Percentiles rank a stretch among this genome's conserved stretches.
Conservation (phyloP, 2,888 invertebrate genomes). For the Boloria selene region DNA sequence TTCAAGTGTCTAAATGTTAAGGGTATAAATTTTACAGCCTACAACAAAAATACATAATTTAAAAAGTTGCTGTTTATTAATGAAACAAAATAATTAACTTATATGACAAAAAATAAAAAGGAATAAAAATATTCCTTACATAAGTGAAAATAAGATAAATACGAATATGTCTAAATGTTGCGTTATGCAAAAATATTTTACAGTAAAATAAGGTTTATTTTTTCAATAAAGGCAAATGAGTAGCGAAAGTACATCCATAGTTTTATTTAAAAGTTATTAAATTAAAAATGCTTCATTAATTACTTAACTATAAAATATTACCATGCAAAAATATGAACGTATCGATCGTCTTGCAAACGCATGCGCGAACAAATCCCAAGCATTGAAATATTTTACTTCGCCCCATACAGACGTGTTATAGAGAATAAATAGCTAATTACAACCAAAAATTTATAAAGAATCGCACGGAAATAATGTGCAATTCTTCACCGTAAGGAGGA, state of each 20-base stretch:
- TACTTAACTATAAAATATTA: slow-evolving; percentile 2
- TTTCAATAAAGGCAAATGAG: no score
- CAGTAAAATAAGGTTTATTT: no score
- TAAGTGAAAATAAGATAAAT: not conserved
- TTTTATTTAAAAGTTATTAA: not conserved
- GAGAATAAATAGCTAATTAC: not conserved
- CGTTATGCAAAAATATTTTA: no score
- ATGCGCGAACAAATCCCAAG: slow-evolving; percentile 32
- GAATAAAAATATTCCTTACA: not conserved
- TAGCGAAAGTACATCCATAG: no score
- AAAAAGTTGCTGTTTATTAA: no score
- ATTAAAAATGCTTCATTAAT: not conserved
- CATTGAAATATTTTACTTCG: slow-evolving; percentile 26
- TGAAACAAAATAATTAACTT: not conserved
- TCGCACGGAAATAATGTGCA: slow-evolving; percentile 32
- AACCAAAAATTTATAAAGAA: slow-evolving; percentile 6
- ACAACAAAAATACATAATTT: no score
- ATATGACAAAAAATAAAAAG: not conserved
- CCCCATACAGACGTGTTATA: slow-evolving; percentile 21
- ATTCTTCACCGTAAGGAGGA: slow-evolving; percentile 32
- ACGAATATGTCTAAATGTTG: no score
- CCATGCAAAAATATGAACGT: slow-evolving; percentile 10
- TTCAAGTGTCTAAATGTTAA: no score
- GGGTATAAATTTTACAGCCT: no score
- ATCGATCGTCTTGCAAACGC: slow-evolving; percentile 33